A percentile compares a stretch with the other conserved stretches of the same genome.
Conservation (phyloP, 2,797 vertebrate species). For the Amniataba percoides region DNA sequence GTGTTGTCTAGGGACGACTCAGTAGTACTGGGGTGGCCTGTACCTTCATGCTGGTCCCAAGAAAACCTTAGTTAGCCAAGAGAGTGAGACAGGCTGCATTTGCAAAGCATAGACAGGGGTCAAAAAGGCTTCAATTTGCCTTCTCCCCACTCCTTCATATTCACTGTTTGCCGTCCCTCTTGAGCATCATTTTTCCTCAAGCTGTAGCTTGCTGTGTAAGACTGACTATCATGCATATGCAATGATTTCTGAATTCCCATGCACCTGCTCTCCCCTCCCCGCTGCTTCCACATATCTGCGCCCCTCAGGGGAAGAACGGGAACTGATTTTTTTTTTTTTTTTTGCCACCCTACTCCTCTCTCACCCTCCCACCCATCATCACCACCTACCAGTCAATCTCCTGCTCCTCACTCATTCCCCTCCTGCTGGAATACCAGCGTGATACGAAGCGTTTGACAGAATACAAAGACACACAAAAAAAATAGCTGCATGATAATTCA, state of each 20-base stretch:
- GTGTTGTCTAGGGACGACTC: slow-evolving; percentile 74
- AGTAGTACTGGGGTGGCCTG: slow-evolving; percentile 35
- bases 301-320: slow-evolving; percentile 57
- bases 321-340: slow-evolving; percentile 61
- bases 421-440: slow-evolving; percentile 50
- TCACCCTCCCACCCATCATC: slow-evolving; percentile 47
- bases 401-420: slow-evolving; percentile 34
- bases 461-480: slow-evolving; percentile 14
- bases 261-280: slow-evolving; percentile 78
- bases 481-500: slow-evolving; percentile 23
- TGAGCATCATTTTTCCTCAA: slow-evolving; percentile 60
- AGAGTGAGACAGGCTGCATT: slow-evolving; percentile 23
- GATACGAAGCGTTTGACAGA: slow-evolving; percentile 35
- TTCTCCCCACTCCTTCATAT: slow-evolving; percentile 46
- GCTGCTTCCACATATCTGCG: slow-evolving; percentile 57
- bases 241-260: slow-evolving; percentile 78
- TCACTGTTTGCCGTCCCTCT: slow-evolving; percentile 37
- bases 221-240: slow-evolving; percentile 75
- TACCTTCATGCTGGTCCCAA: slow-evolving; percentile 37
- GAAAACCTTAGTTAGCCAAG: slow-evolving; percentile 32
- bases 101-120: slow-evolving; percentile 29
- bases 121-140: slow-evolving; percentile 41
- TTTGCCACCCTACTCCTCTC: slow-evolving; percentile 41
- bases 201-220: slow-evolving; percentile 44
- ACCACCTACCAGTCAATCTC: slow-evolving; percentile 37